Base-by-base conservation (phyloP, 2,113 vertebrate genomes). In the Lonchura striata region DNA sequence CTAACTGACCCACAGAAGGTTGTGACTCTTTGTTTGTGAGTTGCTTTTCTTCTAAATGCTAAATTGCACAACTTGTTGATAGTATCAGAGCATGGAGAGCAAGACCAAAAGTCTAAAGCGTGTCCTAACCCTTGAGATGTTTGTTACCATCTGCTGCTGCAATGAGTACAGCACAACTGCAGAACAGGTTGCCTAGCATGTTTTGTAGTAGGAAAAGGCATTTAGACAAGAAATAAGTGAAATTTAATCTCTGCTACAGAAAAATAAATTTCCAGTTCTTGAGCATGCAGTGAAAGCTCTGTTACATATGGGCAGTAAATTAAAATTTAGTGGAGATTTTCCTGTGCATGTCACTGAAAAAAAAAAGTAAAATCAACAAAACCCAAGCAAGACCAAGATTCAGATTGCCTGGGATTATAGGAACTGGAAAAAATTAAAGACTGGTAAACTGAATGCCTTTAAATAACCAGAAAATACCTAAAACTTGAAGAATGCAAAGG, bases 251-350 rank as follows among this genome's bases (percentile, higher is more conserved):
- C 68, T 88, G 23, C 68, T 53, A 13, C 2, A 3, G 57, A 86
- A 95, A 93, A 92, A 82, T 39, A 77, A 95, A 46, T 82, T 86
- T 47, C 24, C 14, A 23, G 21, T 60, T 90, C 50, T 60, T 52
- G 49, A 65, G 15, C 54, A 31, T 59, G 31, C 70, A 95, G 15
- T 66, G 42, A 33, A 77, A 94, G 24, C 7, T 61, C 66, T 10
- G 8, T 76, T 72, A 68, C 14, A 35, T 72, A 50, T 47, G 61
- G 65, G 30, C 41, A 82, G 13, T 85, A 80, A 89, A 79, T 89
- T 75, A 71, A 94, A 92, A 68, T 82, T 64, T 85, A 92, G 41
- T 92, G 46, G 66, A 56, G 52, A 85, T 85, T 92, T 90, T 75
- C 25, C 31, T 75, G 12, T 75, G 30, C 16, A 5, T 31, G 2